Conservation (phyloP, 1,140 invertebrate genomes). For the Galendromus occidentalis region DNA sequence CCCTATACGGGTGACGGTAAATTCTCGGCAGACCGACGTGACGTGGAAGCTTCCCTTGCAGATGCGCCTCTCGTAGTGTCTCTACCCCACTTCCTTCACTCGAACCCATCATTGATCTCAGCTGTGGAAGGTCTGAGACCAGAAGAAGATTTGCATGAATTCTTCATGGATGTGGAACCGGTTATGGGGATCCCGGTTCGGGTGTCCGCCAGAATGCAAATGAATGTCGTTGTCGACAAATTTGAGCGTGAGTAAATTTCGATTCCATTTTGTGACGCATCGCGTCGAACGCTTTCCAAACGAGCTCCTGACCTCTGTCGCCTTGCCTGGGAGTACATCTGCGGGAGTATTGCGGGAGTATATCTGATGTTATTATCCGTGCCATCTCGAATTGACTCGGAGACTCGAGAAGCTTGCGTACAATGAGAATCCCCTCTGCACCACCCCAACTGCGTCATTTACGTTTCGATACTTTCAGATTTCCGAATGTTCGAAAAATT, state of each 20-base stretch:
- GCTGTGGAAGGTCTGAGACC: slow-evolving; percentile 53
- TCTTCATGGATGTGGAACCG: slow-evolving; percentile 64
- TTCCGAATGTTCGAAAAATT: neutral
- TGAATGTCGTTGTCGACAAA: neutral
- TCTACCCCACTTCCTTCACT: slow-evolving; percentile 74
- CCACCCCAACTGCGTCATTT: no score
- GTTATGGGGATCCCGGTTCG: slow-evolving; percentile 34
- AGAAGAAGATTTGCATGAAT: slow-evolving; percentile 49
- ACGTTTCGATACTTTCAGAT: no score
- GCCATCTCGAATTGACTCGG: no score
- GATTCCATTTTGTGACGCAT: no score
- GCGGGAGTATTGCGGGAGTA: no score
- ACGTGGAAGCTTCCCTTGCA: neutral
- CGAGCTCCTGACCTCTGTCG: no score
- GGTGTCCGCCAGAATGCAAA: slow-evolving; percentile 1
- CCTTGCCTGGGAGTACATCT: no score
- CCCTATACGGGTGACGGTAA: neutral
- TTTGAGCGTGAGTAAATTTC: neutral
- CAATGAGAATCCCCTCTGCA: no score
- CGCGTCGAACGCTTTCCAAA: no score
- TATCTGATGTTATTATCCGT: no score
- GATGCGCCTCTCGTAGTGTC: slow-evolving; percentile 68
- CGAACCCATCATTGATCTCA: slow-evolving; percentile 48
- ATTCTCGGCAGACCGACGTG: neutral
- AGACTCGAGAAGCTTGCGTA: no score